Base-by-base conservation (phyloP, 2,113 vertebrate genomes). In the Notarius quadriscutis region DNA sequence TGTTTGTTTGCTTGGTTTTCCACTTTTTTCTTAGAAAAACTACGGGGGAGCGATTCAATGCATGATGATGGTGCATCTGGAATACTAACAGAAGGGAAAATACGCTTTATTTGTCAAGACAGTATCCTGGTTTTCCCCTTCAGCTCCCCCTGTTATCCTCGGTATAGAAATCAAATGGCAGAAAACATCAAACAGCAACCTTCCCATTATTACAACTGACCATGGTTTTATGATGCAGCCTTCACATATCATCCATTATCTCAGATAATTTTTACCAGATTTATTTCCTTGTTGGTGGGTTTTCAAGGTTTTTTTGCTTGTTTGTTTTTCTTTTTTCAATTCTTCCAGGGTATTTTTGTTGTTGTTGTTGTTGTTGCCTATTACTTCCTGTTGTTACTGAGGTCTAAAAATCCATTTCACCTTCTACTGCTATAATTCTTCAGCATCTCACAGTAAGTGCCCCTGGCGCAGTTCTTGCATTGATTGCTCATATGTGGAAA, bases 361-460 rank as follows among this genome's bases (percentile, higher is more conserved):
- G 10, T 69, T 71, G 27, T 84, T 22, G 27, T 51, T 50, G 84
- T 57, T 57, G 84, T 63, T 67, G 74, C 71, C 80, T 83, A 65
- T 83, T 87, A 75, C 79, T 62, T 87, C 55, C 86, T 87, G 67
- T 87, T 82, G 67, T 83, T 82, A 53, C 80, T 62, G 67, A 51
- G 69, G 80, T 74, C 57, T 87, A 87, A 87, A 87, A 87, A 87
- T 74, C 80, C 71, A 87, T 87, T 87, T 87, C 80, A 83, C 86
- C 72, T 72, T 83, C 67, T 87, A 69, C 86, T 65, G 80, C 57
- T 87, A 62, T 83, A 87, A 87, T 75, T 83, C 58, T 87, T 63
- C 57, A 69, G 18, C 67, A 87, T 74, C 67, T 83, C 86, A 75
- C 80, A 77, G 57, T 83, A 87, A 83, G 86, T 63, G 80, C 81